Conservation (phyloP, 1,140 invertebrate genomes). For the Macrobrachium rosenbergii region DNA sequence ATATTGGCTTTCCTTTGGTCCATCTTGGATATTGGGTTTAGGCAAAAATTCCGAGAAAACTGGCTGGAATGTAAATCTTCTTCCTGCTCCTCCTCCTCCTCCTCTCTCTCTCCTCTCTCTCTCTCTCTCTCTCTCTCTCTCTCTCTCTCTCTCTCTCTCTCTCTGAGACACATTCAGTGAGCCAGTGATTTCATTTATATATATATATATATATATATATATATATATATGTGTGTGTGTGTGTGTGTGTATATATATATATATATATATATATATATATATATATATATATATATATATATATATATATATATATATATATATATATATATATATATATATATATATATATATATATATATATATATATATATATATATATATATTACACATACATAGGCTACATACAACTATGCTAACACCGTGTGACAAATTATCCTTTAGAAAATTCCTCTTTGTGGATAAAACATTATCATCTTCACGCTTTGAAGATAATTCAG, state of each 20-base stretch:
- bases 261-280: conserved; percentile 1
- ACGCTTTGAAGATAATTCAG: too few species aligned
- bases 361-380: not conserved
- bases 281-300: conserved; percentile 27
- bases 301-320: conserved; percentile 44
- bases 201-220: conserved; percentile 28
- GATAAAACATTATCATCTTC: too few species aligned
- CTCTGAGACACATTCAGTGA: not conserved
- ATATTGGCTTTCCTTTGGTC: too few species aligned
- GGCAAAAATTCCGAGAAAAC: too few species aligned
- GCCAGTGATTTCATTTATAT: not conserved
- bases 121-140: conserved; percentile 37
- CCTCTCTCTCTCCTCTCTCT: not conserved
- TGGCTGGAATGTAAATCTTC: too few species aligned
- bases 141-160: conserved; percentile 41
- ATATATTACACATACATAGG: conserved; percentile 8
- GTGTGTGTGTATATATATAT: not conserved
- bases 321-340: conserved; percentile 46
- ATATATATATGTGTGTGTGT: conserved; percentile 8
- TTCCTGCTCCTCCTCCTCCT: not conserved
- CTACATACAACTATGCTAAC: not conserved
- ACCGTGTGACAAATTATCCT: too few species aligned
- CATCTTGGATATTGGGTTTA: too few species aligned
- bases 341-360: conserved; percentile 22
- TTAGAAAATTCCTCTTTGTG: too few species aligned